A percentile compares a stretch with the other conserved stretches of the same genome.
These are phyloP conservation scores for Clusia tigrina DNA, from an alignment of 2,888 invertebrate species.

Conservation along the genomic window DNA sequence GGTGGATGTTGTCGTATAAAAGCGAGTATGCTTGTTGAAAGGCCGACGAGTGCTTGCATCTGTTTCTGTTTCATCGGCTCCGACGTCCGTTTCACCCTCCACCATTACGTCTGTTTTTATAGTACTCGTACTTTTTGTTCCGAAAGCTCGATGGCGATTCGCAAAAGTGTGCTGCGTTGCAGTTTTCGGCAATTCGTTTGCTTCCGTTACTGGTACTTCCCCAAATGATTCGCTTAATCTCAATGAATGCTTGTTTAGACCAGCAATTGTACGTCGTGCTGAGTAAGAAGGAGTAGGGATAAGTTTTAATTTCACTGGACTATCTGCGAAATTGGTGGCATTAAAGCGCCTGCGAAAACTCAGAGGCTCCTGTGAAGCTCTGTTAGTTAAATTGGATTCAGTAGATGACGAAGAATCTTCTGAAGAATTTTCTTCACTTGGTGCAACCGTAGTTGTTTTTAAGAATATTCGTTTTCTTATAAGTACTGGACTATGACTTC, in stretches of 20 bases:
- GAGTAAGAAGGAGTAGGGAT: slow-evolving; percentile 17
- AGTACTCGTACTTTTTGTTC: slow-evolving; percentile 4
- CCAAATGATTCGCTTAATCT: slow-evolving; percentile 13
- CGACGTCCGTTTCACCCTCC: slow-evolving; percentile 2
- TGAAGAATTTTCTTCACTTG: slow-evolving; percentile 3
- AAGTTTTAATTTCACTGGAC: neutral
- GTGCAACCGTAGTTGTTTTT: slow-evolving; percentile 11
- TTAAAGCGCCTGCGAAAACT: slow-evolving; percentile 14
- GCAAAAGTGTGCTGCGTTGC: slow-evolving; percentile 35
- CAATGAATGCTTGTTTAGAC: slow-evolving; percentile 33
- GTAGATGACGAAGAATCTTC: slow-evolving; percentile 4
- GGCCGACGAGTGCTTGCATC: slow-evolving; percentile 25
- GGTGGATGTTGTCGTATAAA: slow-evolving; percentile 20
- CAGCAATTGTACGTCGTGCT: slow-evolving; percentile 32
- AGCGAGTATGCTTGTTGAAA: slow-evolving; percentile 24
- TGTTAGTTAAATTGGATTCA: slow-evolving; percentile 19
- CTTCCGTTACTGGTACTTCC: slow-evolving; percentile 12
- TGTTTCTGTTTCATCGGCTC: neutral
- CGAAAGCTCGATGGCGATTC: slow-evolving; percentile 44
- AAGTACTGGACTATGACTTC: slow-evolving; percentile 20
- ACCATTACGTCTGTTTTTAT: neutral
- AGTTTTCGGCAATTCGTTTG: slow-evolving; percentile 11
- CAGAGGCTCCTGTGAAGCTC: slow-evolving; percentile 18
- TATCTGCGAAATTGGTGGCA: slow-evolving; percentile 16
- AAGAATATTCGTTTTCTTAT: slow-evolving; percentile 17